These are phyloP conservation scores for Cyclopterus lumpus DNA, from an alignment of 2,797 vertebrate species.

Conservation along the genomic window DNA sequence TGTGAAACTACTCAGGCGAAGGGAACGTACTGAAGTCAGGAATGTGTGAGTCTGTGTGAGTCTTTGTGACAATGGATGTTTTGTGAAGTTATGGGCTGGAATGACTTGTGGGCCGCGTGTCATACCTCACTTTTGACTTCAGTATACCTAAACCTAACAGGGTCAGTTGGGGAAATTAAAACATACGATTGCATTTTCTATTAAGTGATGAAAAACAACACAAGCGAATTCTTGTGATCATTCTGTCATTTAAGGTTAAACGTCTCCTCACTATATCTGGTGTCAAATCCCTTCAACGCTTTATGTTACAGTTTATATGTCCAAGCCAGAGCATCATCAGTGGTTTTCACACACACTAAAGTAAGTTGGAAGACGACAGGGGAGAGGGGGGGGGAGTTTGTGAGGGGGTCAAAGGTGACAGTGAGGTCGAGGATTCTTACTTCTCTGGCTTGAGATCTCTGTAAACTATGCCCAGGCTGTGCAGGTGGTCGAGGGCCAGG, in stretches of 20 bases:
- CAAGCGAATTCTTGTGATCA: too few relatives aligned
- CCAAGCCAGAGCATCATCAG: background rate
- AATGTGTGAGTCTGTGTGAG: background rate
- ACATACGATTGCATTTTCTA: too few relatives aligned
- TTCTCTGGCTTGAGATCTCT: slow-evolving; percentile 99
- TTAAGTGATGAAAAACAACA: too few relatives aligned
- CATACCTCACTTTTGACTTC: too few relatives aligned
- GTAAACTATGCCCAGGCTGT: slow-evolving; percentile 99
- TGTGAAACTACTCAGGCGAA: background rate
- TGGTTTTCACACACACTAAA: background rate
- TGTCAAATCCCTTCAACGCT: too few relatives aligned
- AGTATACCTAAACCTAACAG: too few relatives aligned
- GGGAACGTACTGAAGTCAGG: background rate
- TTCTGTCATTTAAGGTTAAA: too few relatives aligned
- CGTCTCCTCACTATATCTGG: too few relatives aligned
- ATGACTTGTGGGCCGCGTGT: background rate
- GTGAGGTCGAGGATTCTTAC: slow-evolving; percentile 82
- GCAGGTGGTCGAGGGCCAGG: slow-evolving; percentile 98
- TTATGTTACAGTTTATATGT: background rate
- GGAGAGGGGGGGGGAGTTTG: background rate
- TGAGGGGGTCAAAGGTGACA: slow-evolving; percentile 19
- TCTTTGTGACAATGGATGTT: background rate
- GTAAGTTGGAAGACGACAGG: background rate
- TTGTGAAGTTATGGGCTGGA: background rate
- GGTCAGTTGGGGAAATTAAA: too few relatives aligned